Evolutionary conservation across 2,113 vertebrate species (phyloP).

Genomic region (Nerophis ophidion): DNA sequence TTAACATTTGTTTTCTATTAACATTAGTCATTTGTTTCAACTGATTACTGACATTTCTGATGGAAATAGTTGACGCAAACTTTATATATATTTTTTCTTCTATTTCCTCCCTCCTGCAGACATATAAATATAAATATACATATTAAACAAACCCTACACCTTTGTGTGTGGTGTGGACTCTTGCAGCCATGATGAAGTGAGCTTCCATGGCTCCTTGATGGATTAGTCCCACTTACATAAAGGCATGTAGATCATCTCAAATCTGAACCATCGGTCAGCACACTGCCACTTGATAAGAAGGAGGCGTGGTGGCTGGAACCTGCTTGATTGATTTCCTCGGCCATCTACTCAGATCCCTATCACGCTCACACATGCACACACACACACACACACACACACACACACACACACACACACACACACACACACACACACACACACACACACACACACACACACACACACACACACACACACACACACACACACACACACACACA

Average conservation of each 20-base stretch:
- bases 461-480: background rate
- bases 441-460: too few relatives aligned
- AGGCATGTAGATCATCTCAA: constrained; percentile 43
- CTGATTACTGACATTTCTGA: constrained; percentile 5
- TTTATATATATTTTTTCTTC: constrained; percentile 1
- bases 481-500: background rate
- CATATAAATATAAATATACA: background rate
- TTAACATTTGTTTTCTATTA: background rate
- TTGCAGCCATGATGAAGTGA: constrained; percentile 42
- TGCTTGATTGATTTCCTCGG: constrained; percentile 24
- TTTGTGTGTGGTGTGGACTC: constrained; percentile 17
- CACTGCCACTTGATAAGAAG: constrained; percentile 25
- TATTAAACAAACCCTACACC: background rate
- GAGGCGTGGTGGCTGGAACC: constrained; percentile 12
- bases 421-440: too few relatives aligned
- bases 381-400: background rate
- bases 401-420: background rate
- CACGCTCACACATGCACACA: background rate
- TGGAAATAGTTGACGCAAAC: constrained; percentile 9
- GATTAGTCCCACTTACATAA: constrained; percentile 55
- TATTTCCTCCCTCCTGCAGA: background rate
- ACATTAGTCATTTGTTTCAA: background rate
- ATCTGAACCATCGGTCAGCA: constrained; percentile 32
- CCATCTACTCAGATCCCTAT: constrained; percentile 23
- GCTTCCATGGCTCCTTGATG: constrained; percentile 35